A percentile compares a stretch with the other conserved stretches of the same genome.
Evolutionary conservation across 2,113 vertebrate species (phyloP).

Genomic region (Aphyosemion australe): DNA sequence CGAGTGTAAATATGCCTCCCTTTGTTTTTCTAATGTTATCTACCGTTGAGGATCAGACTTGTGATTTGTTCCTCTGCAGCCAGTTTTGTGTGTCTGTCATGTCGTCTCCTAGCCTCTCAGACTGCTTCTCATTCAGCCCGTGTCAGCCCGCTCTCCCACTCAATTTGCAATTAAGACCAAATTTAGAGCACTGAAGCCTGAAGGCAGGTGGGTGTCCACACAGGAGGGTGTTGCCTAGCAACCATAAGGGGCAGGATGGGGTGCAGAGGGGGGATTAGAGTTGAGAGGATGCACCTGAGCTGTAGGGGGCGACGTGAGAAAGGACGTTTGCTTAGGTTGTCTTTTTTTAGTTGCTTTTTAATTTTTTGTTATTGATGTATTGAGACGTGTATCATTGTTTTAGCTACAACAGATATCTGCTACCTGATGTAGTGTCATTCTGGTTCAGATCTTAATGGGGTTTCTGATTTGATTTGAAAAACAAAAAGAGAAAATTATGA

Average conservation of each 20-base stretch:
- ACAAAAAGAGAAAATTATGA: too few species aligned
- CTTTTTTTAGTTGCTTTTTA: too few species aligned
- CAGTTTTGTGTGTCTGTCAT: slow-evolving; percentile 22
- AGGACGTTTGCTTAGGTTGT: background rate
- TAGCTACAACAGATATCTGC: too few species aligned
- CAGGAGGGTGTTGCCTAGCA: slow-evolving; percentile 78
- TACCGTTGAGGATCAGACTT: background rate
- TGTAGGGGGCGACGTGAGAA: slow-evolving; percentile 41
- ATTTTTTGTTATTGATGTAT: too few species aligned
- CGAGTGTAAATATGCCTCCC: too few species aligned
- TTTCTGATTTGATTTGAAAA: too few species aligned
- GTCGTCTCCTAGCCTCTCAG: slow-evolving; percentile 40
- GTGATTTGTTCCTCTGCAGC: slow-evolving; percentile 10
- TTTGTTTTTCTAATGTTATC: background rate
- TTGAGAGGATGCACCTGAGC: slow-evolving; percentile 67
- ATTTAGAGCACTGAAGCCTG: slow-evolving; percentile 82
- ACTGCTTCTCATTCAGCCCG: slow-evolving; percentile 78
- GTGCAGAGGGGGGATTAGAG: slow-evolving; percentile 5
- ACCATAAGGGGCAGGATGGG: slow-evolving; percentile 39
- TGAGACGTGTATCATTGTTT: too few species aligned
- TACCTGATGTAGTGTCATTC: too few species aligned
- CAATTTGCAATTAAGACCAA: slow-evolving; percentile 85
- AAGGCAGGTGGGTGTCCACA: slow-evolving; percentile 82
- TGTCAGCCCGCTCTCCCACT: slow-evolving; percentile 77
- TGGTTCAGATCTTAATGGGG: too few species aligned